phyloP scores from a whole-genome alignment of 2,797 vertebrate species.

The Discoglossus pictus region DNA sequence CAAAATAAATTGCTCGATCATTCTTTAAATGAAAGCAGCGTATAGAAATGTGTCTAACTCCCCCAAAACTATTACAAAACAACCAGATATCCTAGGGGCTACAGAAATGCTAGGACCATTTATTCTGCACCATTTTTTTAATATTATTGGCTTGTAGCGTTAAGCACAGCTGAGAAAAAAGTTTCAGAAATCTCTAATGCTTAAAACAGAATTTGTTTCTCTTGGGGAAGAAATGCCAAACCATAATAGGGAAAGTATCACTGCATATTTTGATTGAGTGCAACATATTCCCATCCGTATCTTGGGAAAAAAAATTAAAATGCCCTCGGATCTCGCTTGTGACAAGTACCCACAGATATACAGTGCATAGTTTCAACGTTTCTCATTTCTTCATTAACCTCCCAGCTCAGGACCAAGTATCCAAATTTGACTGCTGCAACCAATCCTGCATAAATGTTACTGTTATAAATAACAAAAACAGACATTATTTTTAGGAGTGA shows the following conservation, averaged over 20 bases:
- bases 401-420: conserved; percentile 7
- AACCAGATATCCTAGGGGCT: not conserved
- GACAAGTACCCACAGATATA: conserved; percentile 39
- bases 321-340: conserved; percentile 33
- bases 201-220: conserved; percentile 43
- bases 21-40: too few relatives aligned
- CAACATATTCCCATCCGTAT: conserved; percentile 35
- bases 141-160: conserved; percentile 11
- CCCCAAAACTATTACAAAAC: not conserved
- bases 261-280: conserved; percentile 25
- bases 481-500: not conserved
- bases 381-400: conserved; percentile 44
- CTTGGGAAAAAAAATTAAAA: conserved; percentile 37
- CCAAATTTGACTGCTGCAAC: conserved; percentile 16
- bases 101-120: conserved; percentile 4
- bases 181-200: conserved; percentile 19
- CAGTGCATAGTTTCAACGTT: conserved; percentile 16
- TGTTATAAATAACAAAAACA: conserved; percentile 30
- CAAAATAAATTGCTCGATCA: too few relatives aligned
- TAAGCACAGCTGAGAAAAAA: conserved; percentile 27
- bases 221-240: conserved; percentile 31
- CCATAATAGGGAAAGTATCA: conserved; percentile 40
- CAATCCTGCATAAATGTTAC: not conserved
- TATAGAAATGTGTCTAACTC: too few relatives aligned
- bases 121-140: not conserved